Conservation (phyloP, 2,113 vertebrate genomes). For the Oxyura jamaicensis region DNA sequence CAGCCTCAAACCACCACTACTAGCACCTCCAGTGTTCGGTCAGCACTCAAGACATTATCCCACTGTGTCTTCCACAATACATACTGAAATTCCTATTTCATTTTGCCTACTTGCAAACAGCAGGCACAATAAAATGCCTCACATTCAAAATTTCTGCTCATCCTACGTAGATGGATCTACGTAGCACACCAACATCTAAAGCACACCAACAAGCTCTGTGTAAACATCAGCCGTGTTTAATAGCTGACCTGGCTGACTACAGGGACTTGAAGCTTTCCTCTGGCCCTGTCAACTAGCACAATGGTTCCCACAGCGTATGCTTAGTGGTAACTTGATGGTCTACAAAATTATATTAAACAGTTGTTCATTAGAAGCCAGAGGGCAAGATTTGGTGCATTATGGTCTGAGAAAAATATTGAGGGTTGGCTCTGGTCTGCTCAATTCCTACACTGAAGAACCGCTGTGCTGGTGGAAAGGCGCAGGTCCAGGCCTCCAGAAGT, state of each 20-base stretch:
- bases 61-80: not conserved
- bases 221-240: not conserved
- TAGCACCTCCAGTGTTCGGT: not conserved
- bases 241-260: not conserved
- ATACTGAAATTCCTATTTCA: not conserved
- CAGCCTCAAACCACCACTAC: not conserved
- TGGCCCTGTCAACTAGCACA: not conserved
- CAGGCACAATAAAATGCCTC: not conserved
- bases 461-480: not conserved
- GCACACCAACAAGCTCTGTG: not conserved
- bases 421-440: not conserved
- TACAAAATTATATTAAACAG: not conserved
- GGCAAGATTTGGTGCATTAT: not conserved
- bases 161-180: not conserved
- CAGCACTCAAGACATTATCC: rapidly evolving
- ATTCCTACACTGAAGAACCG: not conserved
- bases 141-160: not conserved
- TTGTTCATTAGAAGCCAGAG: constrained; percentile 11
- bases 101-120: not conserved
- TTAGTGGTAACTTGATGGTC: not conserved
- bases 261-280: not conserved
- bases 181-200: too few species aligned
- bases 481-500: not conserved
- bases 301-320: not conserved
- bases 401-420: not conserved